These are phyloP conservation scores for Bubo scandiacus DNA, from an alignment of 2,113 vertebrate species.

Conservation along the genomic window DNA sequence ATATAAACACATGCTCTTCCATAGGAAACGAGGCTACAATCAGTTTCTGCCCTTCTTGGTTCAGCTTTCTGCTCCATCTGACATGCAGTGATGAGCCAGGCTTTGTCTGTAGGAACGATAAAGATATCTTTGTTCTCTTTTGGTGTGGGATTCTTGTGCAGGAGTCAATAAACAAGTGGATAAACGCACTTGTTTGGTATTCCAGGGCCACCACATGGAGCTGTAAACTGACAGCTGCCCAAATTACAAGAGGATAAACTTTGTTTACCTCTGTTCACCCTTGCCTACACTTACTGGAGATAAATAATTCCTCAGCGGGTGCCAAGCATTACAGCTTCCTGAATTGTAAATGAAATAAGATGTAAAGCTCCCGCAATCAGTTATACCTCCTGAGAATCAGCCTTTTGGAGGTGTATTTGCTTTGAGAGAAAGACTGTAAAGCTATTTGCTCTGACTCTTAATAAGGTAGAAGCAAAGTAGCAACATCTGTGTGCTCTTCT, in stretches of 20 bases:
- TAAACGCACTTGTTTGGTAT: neutral
- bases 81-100: accelerated
- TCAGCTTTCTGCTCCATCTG: neutral
- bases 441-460: neutral
- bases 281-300: neutral
- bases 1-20: neutral
- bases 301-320: neutral
- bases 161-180: neutral
- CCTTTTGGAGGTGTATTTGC: accelerated
- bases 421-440: neutral
- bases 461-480: neutral
- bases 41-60: neutral
- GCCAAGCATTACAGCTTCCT: neutral
- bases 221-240: neutral
- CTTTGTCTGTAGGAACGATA: neutral
- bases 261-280: neutral
- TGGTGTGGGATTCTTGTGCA: accelerated
- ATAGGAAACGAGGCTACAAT: neutral
- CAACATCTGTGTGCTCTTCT: neutral
- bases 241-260: neutral
- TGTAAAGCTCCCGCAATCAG: neutral
- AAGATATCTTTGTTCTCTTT: neutral
- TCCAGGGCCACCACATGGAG: neutral
- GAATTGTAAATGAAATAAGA: neutral
- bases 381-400: neutral